Evolutionary conservation across 2,113 vertebrate species (phyloP).

Genomic region (Mormoops blainvillei): DNA sequence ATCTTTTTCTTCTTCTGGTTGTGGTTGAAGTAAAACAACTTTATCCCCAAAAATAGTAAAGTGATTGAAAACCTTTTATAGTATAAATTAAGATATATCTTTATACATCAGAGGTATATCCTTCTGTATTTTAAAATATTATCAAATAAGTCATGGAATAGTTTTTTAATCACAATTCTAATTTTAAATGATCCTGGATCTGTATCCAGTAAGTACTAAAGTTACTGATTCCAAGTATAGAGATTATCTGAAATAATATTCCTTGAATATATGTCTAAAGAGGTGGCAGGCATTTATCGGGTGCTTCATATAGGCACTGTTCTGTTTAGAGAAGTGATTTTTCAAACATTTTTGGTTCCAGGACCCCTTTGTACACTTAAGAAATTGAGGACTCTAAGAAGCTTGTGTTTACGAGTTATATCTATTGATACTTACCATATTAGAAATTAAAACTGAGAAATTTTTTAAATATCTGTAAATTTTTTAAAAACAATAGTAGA

Average conservation of each 20-base stretch:
- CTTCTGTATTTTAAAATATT: constrained; percentile 21
- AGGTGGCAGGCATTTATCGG: background rate
- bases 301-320: background rate
- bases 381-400: background rate
- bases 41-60: constrained; percentile 3
- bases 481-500: background rate
- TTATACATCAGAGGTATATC: background rate
- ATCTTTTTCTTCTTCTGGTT: constrained; percentile 28
- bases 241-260: background rate
- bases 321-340: background rate
- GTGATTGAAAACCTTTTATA: constrained; percentile 33
- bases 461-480: background rate
- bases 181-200: background rate
- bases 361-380: background rate
- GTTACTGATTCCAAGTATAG: background rate
- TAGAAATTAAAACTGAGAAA: constrained; percentile 22
- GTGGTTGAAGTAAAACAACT: background rate
- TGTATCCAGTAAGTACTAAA: background rate
- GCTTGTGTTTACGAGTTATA: background rate
- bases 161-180: background rate
- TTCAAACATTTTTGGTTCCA: background rate
- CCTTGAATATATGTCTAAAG: background rate
- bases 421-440: constrained; percentile 1
- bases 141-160: background rate
- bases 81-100: background rate